Conservation (phyloP, 2,797 vertebrate species). For the Esox lucius region DNA sequence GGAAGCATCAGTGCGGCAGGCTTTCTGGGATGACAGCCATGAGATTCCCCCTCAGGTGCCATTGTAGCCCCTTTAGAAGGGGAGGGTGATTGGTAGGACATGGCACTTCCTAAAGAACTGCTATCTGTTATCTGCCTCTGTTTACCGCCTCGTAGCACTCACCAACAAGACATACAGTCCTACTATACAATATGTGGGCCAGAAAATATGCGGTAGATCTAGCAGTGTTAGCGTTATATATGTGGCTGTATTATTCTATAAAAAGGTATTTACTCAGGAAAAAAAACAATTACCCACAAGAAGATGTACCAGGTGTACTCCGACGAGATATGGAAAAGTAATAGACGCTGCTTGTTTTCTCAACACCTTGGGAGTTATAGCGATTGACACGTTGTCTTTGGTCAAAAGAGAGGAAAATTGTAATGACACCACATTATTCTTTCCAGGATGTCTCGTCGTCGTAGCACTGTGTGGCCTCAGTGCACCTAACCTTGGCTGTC, state of each 20-base stretch:
- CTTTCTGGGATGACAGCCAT: conserved; percentile 83
- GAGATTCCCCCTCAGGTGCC: conserved; percentile 82
- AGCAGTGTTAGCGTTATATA: background rate
- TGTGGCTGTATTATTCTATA: background rate
- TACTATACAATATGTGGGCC: conserved; percentile 17
- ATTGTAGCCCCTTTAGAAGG: conserved; percentile 74
- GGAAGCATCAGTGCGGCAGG: conserved; percentile 77
- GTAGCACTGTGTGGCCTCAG: conserved; percentile 28
- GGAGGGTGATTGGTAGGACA: conserved; percentile 78
- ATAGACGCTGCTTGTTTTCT: background rate
- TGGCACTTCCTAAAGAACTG: conserved; percentile 73
- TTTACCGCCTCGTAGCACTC: conserved; percentile 49
- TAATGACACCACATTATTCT: conserved; percentile 53
- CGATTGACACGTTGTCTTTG: conserved; percentile 30
- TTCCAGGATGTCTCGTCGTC: conserved; percentile 56
- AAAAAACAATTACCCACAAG: too few relatives aligned
- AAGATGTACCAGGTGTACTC: too few relatives aligned
- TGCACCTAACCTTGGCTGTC: conserved; percentile 67
- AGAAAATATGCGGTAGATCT: background rate
- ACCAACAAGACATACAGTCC: conserved; percentile 46
- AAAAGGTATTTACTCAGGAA: background rate
- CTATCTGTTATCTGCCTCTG: conserved; percentile 51
- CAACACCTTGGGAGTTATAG: background rate
- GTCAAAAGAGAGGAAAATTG: conserved; percentile 14
- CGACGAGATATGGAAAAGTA: background rate